Evolutionary conservation across 2,888 invertebrate genomes (phyloP), one percentile per base, ranked within the genome.

Genomic region (Agriopis marginaria): DNA sequence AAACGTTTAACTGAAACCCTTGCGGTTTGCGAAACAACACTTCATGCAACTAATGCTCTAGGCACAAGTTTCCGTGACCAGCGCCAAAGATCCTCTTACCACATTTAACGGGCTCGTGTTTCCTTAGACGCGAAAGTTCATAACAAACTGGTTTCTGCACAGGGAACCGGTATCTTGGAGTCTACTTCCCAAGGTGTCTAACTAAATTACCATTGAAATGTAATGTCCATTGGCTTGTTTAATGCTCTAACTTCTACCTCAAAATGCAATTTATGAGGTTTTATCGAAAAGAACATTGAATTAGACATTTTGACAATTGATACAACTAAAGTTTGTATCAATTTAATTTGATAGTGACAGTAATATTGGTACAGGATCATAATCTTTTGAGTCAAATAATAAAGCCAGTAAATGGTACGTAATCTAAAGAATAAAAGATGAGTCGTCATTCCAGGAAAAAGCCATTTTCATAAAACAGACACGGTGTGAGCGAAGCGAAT

Each of bases 1-100:
- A 85, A 87, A 82, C 83, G 80, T 86, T 87, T 86, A 84, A 82
- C 83, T 84, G 85, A 83, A 80, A 82, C 82, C 81, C 81, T 85
- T 85, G 88, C 78, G 85, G 87, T 85, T 88, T 89, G 85, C 83
- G 86, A 88, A 86, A 88, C 83, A 84, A 80, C 83, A 82, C 82
- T 86, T 87, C 85, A 84, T 84, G 86, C 85, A 89, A 89, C 84
- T 83, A 84, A 83, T 81, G 81, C 82, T 82, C 79, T 82, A 79
- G 80, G 81, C 81, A 70, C 76, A 70, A 70, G 80, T 86, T 86
- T 85, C 77, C 75, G 71, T 62, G 77, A 79, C 87, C 85, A 86
- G 77, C 70, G 54, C 40, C 51, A 72, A 77, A 84, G 87, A 85
- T 69, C 87, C 75, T 73, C 70, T 68, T 70, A 61, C 68, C 69